phyloP scores from a whole-genome alignment of 2,797 vertebrate genomes.

The Manis crassicaudata region DNA sequence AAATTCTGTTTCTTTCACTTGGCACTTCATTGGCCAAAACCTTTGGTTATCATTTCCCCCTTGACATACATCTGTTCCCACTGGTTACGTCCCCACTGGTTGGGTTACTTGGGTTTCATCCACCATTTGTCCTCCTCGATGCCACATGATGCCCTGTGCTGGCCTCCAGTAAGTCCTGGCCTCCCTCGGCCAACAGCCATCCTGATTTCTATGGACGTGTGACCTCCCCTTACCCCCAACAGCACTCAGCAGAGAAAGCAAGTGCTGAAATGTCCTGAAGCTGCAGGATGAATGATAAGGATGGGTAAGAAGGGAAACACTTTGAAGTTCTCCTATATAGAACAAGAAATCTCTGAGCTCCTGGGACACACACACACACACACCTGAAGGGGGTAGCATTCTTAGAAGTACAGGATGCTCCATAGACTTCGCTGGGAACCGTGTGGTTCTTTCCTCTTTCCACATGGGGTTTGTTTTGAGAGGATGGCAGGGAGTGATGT shows the following conservation, averaged over 20 bases:
- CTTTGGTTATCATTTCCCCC: slow-evolving; percentile 84
- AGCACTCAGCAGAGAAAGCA: slow-evolving; percentile 56
- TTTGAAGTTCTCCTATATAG: not conserved
- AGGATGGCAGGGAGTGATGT: not conserved
- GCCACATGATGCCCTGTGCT: not conserved
- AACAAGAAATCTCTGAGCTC: slow-evolving; percentile 51
- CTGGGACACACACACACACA: not conserved
- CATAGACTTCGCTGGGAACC: slow-evolving; percentile 35
- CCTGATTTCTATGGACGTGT: slow-evolving; percentile 55
- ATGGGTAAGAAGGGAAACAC: slow-evolving; percentile 44
- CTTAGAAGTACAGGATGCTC: slow-evolving; percentile 74
- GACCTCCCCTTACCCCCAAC: not conserved
- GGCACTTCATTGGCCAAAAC: slow-evolving; percentile 83
- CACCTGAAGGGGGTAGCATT: slow-evolving; percentile 68
- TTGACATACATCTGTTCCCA: not conserved
- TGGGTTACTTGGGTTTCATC: not conserved
- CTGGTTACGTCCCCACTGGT: not conserved
- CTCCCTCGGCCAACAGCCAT: slow-evolving; percentile 28
- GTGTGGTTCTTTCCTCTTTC: not conserved
- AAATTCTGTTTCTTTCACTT: slow-evolving; percentile 76
- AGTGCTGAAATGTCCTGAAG: slow-evolving; percentile 72
- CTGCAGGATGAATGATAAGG: slow-evolving; percentile 73
- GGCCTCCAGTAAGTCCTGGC: not conserved
- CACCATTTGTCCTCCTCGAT: not conserved
- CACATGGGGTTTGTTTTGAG: not conserved